phyloP scores from a whole-genome alignment of 2,113 vertebrate genomes.

The Struthio camelus region DNA sequence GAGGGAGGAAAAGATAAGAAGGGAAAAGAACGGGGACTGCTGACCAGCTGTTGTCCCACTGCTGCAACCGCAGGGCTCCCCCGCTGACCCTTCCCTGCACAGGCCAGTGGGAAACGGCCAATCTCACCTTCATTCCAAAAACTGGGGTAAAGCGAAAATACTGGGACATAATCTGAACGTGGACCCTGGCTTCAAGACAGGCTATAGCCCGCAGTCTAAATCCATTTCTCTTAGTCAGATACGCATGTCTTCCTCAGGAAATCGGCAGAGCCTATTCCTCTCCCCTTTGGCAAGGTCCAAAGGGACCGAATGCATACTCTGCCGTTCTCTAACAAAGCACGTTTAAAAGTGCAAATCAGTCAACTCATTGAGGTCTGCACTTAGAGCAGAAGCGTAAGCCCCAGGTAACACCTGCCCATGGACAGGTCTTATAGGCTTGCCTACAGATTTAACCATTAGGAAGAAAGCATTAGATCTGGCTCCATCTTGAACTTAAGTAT shows the following conservation, averaged over 20 bases:
- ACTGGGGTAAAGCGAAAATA: not conserved
- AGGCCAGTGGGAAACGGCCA: not conserved
- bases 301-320: not conserved
- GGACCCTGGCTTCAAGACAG: not conserved
- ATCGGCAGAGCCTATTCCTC: not conserved
- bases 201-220: not conserved
- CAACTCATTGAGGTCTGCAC: not conserved
- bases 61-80: not conserved
- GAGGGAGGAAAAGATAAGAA: not conserved
- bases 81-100: not conserved
- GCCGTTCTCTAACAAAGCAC: not conserved
- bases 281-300: not conserved
- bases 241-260: not conserved
- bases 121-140: not conserved
- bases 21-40: not conserved
- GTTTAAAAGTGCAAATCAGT: not conserved
- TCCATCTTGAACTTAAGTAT: not conserved
- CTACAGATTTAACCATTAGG: not conserved
- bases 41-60: not conserved
- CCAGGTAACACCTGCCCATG: not conserved
- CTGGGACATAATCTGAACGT: too few species aligned
- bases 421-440: not conserved
- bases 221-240: not conserved
- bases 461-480: not conserved
- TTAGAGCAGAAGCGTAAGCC: not conserved